Percentiles rank a stretch among this genome's conserved stretches.
phyloP scores from a whole-genome alignment of 1,140 invertebrate genomes.

The Drosophila santomea region DNA sequence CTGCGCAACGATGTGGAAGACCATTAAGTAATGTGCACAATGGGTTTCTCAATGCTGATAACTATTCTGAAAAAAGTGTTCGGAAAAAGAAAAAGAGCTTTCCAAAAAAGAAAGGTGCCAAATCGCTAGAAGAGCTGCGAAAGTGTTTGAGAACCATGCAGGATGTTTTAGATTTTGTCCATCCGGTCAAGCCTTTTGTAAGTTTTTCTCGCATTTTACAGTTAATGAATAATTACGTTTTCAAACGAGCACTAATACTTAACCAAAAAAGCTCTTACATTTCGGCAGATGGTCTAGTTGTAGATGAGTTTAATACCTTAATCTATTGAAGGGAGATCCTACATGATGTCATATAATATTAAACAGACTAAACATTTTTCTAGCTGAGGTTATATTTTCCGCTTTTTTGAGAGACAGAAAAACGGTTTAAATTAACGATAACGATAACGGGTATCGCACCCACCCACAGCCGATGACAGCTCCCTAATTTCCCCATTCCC shows the following conservation, averaged over 20 bases:
- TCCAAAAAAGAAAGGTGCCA: neutral
- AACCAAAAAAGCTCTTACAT: too few species aligned
- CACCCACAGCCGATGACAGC: conserved; percentile 3
- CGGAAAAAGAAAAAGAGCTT: neutral
- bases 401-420: neutral
- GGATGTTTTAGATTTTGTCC: conserved; percentile 32
- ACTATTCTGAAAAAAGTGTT: neutral
- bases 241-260: too few species aligned
- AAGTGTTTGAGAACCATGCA: conserved; percentile 24
- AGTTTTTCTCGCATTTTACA: conserved; percentile 7
- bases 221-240: too few species aligned
- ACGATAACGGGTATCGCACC: conserved; percentile 13
- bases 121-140: conserved; percentile 8
- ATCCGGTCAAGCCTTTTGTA: conserved; percentile 33
- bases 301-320: neutral
- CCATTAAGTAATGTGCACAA: neutral
- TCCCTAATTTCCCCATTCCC: neutral
- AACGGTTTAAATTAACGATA: neutral
- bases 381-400: too few species aligned
- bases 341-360: too few species aligned
- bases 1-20: neutral
- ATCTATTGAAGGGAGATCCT: too few species aligned
- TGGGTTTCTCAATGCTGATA: neutral
- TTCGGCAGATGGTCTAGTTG: too few species aligned
- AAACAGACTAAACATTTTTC: too few species aligned